phyloP scores from a whole-genome alignment of 2,888 invertebrate species.

The Chloroclystis v-ata region DNA sequence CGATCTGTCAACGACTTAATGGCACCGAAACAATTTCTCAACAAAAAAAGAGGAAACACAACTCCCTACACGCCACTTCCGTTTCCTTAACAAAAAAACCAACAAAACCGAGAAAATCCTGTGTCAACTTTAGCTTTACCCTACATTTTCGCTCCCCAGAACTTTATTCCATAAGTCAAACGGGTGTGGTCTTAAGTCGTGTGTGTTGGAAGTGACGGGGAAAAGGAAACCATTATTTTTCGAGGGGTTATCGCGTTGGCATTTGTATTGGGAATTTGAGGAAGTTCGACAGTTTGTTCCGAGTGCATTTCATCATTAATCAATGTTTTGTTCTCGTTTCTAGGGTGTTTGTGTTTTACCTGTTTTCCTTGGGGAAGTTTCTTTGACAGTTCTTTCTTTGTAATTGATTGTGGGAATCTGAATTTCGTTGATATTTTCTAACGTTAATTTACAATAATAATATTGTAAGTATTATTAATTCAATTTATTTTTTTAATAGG shows the following conservation, averaged over 20 bases:
- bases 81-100: conserved; percentile 67
- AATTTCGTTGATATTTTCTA: conserved; percentile 19
- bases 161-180: conserved; percentile 22
- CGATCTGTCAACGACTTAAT: conserved; percentile 77
- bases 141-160: conserved; percentile 29
- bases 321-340: conserved; percentile 71
- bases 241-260: conserved; percentile 69
- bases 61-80: conserved; percentile 70
- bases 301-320: conserved; percentile 78
- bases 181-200: conserved; percentile 28
- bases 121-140: conserved; percentile 52
- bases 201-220: not conserved
- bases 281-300: conserved; percentile 78
- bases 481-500: no score
- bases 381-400: conserved; percentile 62
- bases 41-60: conserved; percentile 75
- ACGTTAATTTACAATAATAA: not conserved
- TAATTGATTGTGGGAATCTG: conserved; percentile 62
- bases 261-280: conserved; percentile 77
- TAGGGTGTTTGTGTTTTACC: conserved; percentile 66
- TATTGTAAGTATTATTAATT: no score
- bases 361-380: conserved; percentile 55
- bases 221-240: conserved; percentile 76
- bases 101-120: conserved; percentile 67
- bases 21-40: conserved; percentile 75